Conservation (phyloP, 2,888 invertebrate genomes). For the Xestia sexstrigata region DNA sequence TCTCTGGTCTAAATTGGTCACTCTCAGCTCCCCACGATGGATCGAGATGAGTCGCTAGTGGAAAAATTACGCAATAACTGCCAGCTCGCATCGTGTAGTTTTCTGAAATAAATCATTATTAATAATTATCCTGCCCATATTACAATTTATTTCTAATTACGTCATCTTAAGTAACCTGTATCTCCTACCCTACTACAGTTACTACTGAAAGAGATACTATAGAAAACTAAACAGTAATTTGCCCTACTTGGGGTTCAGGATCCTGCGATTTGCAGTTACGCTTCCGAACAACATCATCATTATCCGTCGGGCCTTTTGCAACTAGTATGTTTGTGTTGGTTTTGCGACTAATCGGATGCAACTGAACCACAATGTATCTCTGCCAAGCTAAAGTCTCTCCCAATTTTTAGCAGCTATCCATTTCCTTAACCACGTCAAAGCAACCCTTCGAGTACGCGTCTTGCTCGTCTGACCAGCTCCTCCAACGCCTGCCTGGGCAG, state of each 20-base stretch:
- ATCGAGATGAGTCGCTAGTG: constrained; percentile 23
- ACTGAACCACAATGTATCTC: neutral
- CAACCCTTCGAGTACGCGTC: neutral
- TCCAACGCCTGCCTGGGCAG: neutral
- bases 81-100: constrained; percentile 52
- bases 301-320: neutral
- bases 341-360: neutral
- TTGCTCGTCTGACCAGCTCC: neutral
- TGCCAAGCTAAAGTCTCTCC: neutral
- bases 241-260: neutral
- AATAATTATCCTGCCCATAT: too few species aligned
- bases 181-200: neutral
- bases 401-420: neutral
- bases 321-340: neutral
- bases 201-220: neutral
- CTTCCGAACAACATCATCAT: neutral
- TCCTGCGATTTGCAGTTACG: neutral
- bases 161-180: neutral
- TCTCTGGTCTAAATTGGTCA: constrained; percentile 47
- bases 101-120: constrained; percentile 23
- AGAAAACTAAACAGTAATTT: neutral
- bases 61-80: constrained; percentile 20
- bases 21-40: constrained; percentile 53
- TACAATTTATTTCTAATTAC: neutral
- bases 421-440: neutral